A percentile compares a stretch with the other conserved stretches of the same genome.
Conservation (phyloP, 2,113 vertebrate species). For the Oreotrochilus melanogaster region DNA sequence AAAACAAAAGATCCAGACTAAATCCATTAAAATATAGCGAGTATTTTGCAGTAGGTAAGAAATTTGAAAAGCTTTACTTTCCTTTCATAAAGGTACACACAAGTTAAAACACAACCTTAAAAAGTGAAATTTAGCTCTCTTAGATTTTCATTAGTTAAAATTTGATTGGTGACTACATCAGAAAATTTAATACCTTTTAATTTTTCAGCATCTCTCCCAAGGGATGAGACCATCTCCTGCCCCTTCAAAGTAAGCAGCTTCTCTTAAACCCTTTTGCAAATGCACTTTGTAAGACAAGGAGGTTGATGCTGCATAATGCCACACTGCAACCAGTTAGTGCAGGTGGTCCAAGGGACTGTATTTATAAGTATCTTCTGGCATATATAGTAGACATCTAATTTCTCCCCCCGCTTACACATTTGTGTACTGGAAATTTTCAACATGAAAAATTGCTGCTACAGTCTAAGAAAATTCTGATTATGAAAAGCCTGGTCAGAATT, state of each 20-base stretch:
- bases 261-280: neutral
- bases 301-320: neutral
- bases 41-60: neutral
- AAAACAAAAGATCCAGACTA: neutral
- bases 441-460: neutral
- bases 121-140: neutral
- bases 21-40: neutral
- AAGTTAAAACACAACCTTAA: neutral
- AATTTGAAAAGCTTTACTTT: neutral
- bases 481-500: neutral
- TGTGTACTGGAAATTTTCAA: neutral
- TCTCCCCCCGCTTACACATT: neutral
- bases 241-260: neutral
- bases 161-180: neutral
- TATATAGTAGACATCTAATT: neutral
- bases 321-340: neutral
- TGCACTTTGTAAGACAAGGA: neutral
- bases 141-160: neutral
- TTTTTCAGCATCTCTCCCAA: neutral
- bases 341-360: neutral
- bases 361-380: neutral
- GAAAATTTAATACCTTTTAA: neutral
- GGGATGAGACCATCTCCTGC: neutral
- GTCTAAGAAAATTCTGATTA: neutral
- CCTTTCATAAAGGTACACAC: neutral